These are phyloP conservation scores for Epirrita christyi DNA, from an alignment of 2,888 invertebrate species.

Conservation along the genomic window DNA sequence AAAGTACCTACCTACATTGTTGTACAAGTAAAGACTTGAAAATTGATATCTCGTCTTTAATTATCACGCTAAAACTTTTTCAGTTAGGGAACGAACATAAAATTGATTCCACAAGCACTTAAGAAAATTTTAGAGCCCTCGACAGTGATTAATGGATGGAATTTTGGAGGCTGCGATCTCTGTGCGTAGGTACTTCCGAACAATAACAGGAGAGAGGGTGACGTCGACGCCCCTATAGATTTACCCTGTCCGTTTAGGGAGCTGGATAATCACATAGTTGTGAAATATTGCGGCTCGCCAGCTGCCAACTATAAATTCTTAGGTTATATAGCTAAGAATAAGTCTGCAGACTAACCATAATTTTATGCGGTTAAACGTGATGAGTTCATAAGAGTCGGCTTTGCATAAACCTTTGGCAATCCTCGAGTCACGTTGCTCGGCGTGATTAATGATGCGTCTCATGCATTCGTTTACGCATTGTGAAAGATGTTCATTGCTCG, in stretches of 20 bases:
- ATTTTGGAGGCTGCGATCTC: slow-evolving; percentile 69
- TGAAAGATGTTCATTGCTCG: slow-evolving; percentile 55
- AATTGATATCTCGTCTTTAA: slow-evolving; percentile 77
- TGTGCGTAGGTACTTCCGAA: slow-evolving; percentile 45
- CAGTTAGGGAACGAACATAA: slow-evolving; percentile 69
- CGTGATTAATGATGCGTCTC: slow-evolving; percentile 66
- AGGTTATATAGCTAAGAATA: too few species aligned
- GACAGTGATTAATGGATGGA: slow-evolving; percentile 83
- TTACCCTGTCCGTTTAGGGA: slow-evolving; percentile 56
- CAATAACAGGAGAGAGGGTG: slow-evolving; percentile 69
- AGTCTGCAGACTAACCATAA: slow-evolving; percentile 56
- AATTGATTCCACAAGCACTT: slow-evolving; percentile 81
- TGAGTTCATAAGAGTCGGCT: slow-evolving; percentile 65
- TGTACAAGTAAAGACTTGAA: slow-evolving; percentile 51
- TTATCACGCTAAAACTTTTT: slow-evolving; percentile 73
- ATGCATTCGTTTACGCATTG: slow-evolving; percentile 53
- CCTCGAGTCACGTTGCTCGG: slow-evolving; percentile 58
- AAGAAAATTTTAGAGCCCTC: slow-evolving; percentile 76
- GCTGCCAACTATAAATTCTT: slow-evolving; percentile 56
- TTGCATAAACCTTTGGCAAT: slow-evolving; percentile 70
- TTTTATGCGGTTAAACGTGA: slow-evolving; percentile 71
- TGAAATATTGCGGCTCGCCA: slow-evolving; percentile 70
- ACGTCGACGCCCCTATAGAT: slow-evolving; percentile 54
- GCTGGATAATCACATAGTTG: slow-evolving; percentile 64
- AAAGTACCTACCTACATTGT: slow-evolving; percentile 30